Evolutionary conservation across 92 coral and sea anemone genomes (phyloP).

Genomic region (Actinostola sp.): DNA sequence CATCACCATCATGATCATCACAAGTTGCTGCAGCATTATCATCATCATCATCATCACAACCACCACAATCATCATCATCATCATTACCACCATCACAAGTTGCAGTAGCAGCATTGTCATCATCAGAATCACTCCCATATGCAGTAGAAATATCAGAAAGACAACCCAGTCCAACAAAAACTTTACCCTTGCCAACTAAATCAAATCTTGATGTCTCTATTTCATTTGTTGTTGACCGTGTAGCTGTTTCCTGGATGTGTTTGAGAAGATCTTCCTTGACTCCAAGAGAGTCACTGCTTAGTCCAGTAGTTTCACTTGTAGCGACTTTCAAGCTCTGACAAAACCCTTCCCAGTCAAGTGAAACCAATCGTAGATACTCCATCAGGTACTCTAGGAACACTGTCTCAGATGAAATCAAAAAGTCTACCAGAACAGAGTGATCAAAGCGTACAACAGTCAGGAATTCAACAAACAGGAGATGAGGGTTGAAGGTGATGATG

Average conservation of each 20-base stretch:
- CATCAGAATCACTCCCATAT: conserved; percentile 20
- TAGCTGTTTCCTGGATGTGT: not conserved
- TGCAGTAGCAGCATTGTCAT: conserved; percentile 11
- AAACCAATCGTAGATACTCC: conserved; percentile 65
- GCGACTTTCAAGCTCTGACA: conserved; percentile 2
- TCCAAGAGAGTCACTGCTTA: too few species aligned
- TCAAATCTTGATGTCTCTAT: not conserved
- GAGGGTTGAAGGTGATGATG: conserved; percentile 67
- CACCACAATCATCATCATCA: not conserved
- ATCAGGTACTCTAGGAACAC: conserved; percentile 75
- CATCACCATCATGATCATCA: not conserved
- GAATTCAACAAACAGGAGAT: conserved; percentile 64
- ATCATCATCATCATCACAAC: not conserved
- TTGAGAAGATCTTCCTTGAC: not conserved
- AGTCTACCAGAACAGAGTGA: conserved; percentile 85
- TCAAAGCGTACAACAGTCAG: conserved; percentile 69
- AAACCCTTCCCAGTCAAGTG: conserved; percentile 72
- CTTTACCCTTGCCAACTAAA: too few species aligned
- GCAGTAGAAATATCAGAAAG: conserved; percentile 7
- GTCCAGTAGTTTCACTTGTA: not conserved
- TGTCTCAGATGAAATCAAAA: conserved; percentile 95
- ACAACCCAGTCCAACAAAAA: conserved; percentile 12
- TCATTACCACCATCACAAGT: conserved; percentile 1
- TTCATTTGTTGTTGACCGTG: not conserved
- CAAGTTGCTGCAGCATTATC: not conserved